Conservation (phyloP, 2,888 invertebrate species). For the Hylaea fasciaria region DNA sequence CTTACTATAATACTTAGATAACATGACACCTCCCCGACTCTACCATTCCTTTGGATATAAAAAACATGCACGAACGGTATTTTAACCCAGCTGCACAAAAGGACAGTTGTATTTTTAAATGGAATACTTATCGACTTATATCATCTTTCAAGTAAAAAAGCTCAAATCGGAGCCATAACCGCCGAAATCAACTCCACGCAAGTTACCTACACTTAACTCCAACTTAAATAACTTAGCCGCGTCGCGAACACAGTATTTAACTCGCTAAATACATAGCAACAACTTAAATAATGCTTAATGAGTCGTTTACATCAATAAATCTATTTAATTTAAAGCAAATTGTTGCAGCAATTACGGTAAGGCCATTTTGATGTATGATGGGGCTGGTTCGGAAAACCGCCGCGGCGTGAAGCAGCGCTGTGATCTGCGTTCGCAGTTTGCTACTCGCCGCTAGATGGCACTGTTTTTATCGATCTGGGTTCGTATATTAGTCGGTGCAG, state of each 20-base stretch:
- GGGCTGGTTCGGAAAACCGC: slow-evolving; percentile 51
- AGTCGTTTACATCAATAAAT: slow-evolving; percentile 73
- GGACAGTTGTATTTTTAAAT: no score
- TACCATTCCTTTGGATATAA: no score
- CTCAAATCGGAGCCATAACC: background rate
- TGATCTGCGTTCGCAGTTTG: slow-evolving; percentile 27
- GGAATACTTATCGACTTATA: no score
- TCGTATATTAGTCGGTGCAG: slow-evolving; percentile 31
- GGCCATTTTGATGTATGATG: slow-evolving; percentile 62
- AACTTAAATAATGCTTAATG: slow-evolving; percentile 42
- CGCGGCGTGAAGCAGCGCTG: slow-evolving; percentile 62
- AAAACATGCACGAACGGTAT: no score
- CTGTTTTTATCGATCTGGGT: slow-evolving; percentile 51
- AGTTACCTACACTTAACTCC: slow-evolving; percentile 1
- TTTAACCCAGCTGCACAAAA: no score
- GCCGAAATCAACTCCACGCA: slow-evolving; percentile 1
- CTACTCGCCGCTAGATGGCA: slow-evolving; percentile 78
- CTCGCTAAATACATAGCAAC: slow-evolving; percentile 43
- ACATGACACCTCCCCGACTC: no score
- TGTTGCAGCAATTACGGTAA: slow-evolving; percentile 64
- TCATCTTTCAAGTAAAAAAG: background rate
- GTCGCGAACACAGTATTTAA: slow-evolving; percentile 41
- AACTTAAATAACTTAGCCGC: slow-evolving; percentile 21
- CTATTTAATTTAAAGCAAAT: slow-evolving; percentile 75
- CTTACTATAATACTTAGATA: no score